Conservation (phyloP, 2,797 vertebrate species). For the Sebastes vulpes region DNA sequence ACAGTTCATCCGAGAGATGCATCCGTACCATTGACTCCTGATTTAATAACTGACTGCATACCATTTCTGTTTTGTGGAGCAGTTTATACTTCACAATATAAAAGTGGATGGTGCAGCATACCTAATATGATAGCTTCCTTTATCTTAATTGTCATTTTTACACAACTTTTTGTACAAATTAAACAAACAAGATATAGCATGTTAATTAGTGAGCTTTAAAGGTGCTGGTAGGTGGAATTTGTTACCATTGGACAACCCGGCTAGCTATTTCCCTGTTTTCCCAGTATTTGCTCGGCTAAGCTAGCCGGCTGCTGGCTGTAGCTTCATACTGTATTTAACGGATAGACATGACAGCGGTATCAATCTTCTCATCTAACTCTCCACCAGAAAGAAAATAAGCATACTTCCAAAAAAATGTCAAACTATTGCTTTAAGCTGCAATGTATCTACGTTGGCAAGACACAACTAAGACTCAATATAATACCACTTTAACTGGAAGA, state of each 20-base stretch:
- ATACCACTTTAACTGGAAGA: neutral
- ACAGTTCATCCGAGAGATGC: no score
- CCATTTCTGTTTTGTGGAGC: no score
- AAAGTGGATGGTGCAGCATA: no score
- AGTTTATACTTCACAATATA: no score
- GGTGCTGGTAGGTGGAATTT: no score
- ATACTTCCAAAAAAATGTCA: neutral
- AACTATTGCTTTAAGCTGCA: neutral
- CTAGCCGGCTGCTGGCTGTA: neutral
- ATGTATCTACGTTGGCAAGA: neutral
- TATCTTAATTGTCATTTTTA: no score
- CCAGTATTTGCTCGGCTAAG: neutral
- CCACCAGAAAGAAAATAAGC: neutral
- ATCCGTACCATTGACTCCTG: no score
- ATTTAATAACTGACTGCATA: no score
- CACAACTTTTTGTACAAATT: no score
- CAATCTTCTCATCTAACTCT: neutral
- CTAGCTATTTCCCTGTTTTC: neutral
- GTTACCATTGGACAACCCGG: neutral
- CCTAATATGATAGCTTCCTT: no score
- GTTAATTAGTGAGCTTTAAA: no score
- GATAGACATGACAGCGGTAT: neutral
- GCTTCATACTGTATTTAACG: neutral
- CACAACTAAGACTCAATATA: neutral
- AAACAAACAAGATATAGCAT: no score